These are phyloP conservation scores for Rhea pennata DNA, from an alignment of 2,113 vertebrate genomes.

Conservation along the genomic window DNA sequence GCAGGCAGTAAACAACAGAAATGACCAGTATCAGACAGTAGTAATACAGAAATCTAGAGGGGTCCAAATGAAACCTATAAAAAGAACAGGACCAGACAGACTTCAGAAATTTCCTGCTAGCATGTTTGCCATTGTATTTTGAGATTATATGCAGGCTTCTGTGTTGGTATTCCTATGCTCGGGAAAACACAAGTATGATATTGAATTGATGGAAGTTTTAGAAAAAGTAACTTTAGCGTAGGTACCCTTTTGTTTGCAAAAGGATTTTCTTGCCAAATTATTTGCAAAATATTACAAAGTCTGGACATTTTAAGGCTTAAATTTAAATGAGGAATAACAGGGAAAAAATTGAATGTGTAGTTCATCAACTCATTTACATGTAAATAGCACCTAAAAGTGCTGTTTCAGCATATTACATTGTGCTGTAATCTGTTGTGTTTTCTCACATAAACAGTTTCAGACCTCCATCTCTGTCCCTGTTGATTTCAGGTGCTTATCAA, in stretches of 20 bases:
- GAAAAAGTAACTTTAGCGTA: background rate
- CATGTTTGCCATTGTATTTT: background rate
- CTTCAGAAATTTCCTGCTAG: background rate
- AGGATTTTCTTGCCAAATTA: background rate
- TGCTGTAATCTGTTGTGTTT: background rate
- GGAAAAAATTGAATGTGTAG: background rate
- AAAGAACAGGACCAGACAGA: background rate
- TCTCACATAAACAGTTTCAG: slow-evolving; percentile 12
- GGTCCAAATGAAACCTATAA: background rate
- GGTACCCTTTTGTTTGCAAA: background rate
- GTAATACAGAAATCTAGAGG: background rate
- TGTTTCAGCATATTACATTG: background rate
- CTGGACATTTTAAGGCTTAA: background rate
- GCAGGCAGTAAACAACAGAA: background rate
- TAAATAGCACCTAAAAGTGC: background rate
- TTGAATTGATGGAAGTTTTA: background rate
- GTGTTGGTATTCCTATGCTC: background rate
- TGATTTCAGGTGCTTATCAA: slow-evolving; percentile 9
- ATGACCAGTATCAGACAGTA: background rate
- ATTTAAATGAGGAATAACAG: background rate
- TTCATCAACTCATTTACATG: background rate
- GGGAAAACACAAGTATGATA: background rate
- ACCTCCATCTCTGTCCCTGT: background rate
- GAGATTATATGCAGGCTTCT: background rate
- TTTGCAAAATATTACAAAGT: background rate